phyloP scores from a whole-genome alignment of 2,113 vertebrate species.

The Mustela nigripes region DNA sequence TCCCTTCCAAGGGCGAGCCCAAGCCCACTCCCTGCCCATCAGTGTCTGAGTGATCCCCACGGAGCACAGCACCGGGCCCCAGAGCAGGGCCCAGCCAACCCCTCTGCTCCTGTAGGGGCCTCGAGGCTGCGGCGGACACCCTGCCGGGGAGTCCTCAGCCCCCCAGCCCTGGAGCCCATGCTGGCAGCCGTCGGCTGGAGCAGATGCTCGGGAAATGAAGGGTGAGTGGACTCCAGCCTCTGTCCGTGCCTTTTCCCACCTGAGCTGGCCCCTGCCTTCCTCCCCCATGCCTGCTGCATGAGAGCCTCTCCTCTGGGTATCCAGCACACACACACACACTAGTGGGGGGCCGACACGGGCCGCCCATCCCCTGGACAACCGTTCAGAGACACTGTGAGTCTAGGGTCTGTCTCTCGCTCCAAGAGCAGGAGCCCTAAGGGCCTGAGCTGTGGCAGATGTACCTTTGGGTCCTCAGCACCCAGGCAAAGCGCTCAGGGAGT shows the following conservation, averaged over 20 bases:
- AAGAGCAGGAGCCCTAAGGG: too few species aligned
- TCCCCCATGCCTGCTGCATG: neutral
- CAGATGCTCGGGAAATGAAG: neutral
- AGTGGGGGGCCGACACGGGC: neutral
- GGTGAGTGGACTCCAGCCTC: neutral
- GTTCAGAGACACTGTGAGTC: fast-evolving
- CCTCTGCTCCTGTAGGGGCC: neutral
- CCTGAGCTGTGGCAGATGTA: too few species aligned
- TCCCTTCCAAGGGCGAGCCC: fast-evolving
- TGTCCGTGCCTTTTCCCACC: neutral
- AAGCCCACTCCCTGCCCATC: neutral
- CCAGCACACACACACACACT: fast-evolving
- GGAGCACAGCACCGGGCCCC: fast-evolving
- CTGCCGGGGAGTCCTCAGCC: neutral
- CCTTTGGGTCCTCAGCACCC: neutral
- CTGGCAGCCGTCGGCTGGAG: fast-evolving
- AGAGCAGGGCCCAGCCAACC: neutral
- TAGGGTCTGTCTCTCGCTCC: neutral
- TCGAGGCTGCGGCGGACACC: fast-evolving
- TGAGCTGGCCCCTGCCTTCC: neutral
- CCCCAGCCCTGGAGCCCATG: too few species aligned
- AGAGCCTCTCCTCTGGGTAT: fast-evolving
- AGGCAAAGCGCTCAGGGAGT: neutral
- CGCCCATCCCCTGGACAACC: fast-evolving
- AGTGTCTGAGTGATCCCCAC: neutral